Evolutionary conservation across 1,140 invertebrate genomes (phyloP).

Genomic region (Diuraphis noxia): DNA sequence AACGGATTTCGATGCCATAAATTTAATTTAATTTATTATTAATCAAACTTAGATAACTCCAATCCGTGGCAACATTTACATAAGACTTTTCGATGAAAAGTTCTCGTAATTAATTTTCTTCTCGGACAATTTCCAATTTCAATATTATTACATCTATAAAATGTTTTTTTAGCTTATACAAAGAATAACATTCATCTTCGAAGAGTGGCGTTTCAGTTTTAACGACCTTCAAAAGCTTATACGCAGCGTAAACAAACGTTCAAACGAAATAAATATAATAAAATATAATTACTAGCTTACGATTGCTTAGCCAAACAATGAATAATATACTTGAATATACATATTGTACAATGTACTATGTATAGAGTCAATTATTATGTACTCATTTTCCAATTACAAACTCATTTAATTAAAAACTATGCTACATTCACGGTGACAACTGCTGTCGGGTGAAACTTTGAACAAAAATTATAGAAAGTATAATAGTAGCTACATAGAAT

Average conservation of each 20-base stretch:
- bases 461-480: no score
- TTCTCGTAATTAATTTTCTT: neutral
- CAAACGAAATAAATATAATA: neutral
- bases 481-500: no score
- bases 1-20: neutral
- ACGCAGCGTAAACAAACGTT: neutral
- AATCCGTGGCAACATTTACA: neutral
- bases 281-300: neutral
- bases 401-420: neutral
- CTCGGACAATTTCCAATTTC: neutral
- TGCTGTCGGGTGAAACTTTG: no score
- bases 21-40: neutral
- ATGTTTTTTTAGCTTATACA: neutral
- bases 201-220: neutral
- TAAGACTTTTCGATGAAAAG: neutral
- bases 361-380: neutral
- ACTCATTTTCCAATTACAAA: neutral
- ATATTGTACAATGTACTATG: neutral
- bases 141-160: neutral
- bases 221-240: neutral
- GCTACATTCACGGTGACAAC: no score
- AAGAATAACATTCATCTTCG: neutral
- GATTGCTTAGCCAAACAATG: neutral
- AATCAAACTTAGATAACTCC: neutral
- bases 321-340: neutral